Evolutionary conservation across 2,888 invertebrate species (phyloP), one percentile per base, ranked within the genome.

Genomic region (Lapara coniferarum): DNA sequence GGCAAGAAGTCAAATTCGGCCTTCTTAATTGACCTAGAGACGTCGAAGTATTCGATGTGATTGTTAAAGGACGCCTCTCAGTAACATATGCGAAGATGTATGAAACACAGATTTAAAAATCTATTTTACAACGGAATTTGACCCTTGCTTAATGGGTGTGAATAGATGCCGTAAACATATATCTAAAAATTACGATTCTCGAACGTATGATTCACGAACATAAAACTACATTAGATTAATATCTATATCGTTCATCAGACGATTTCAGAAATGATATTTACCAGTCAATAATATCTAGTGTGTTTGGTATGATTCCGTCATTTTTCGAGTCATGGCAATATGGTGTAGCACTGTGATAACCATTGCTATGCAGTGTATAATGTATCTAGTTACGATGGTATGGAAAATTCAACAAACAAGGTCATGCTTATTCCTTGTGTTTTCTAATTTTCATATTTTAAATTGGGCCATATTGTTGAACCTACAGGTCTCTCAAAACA

Each of bases 1-100:
- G 88, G 88, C 81, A 82, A 84, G 80, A 81, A 76, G 72, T 80
- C 78, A 74, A 69, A 78, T 75, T 75, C 75, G 84, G 81, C 87
- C 85, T 89, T 88, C 85, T 76, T 66, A 68, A 69, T 71, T 81
- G 88, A 78, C 90, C 90, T 90, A 89, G 89, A 91, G 81, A 81
- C 81, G 85, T 88, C 88, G 74, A 77, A 77, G 75, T 63, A 67
- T 67, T 46, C 51, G 53, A 67, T 56, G 67, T 19, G 63, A 63
- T 63, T 63, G 63, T 63, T 63, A 63, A 63, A 63, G 12, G 49
- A 63, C 49, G 63, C 0, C 46, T 49, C 49, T 30, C 14, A 46
- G 19, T 49, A 49, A 63, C 19, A 19, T 13, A 19, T 19, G 16
- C n/a, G 44, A 59, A 63, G 49, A 49, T 49, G 19, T 46, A 49